These are phyloP conservation scores for Struthio camelus DNA, from an alignment of 2,113 vertebrate species.

Conservation along the genomic window DNA sequence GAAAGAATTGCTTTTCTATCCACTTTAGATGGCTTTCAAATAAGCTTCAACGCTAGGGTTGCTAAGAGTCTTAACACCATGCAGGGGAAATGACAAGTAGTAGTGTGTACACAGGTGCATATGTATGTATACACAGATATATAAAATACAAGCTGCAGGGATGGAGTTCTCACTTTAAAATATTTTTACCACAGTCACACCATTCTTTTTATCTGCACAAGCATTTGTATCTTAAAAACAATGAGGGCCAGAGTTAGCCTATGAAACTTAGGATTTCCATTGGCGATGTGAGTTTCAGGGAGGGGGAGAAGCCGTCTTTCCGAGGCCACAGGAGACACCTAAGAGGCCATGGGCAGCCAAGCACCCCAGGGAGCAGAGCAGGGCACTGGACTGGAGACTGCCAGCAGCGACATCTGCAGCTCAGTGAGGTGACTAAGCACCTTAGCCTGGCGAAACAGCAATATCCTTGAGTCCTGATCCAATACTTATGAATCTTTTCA, in stretches of 20 bases:
- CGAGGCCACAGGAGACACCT: background rate
- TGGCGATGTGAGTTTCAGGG: background rate
- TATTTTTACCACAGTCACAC: background rate
- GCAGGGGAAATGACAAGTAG: background rate
- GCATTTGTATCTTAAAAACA: background rate
- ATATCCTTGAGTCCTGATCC: background rate
- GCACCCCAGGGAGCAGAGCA: rapidly evolving
- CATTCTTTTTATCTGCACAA: background rate
- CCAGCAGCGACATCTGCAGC: background rate
- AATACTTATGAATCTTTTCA: background rate
- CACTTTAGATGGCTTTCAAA: background rate
- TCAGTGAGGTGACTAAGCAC: background rate
- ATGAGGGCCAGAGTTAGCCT: background rate
- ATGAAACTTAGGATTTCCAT: background rate
- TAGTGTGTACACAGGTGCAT: conserved; percentile 17
- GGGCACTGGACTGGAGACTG: background rate
- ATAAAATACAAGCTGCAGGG: background rate
- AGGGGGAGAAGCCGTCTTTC: background rate
- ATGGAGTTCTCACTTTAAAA: background rate
- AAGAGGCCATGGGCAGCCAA: background rate
- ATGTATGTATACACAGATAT: background rate
- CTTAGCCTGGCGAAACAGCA: background rate
- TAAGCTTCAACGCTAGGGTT: background rate
- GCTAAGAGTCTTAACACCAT: background rate
- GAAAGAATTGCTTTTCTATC: conserved; percentile 40